Conservation (phyloP, 2,113 vertebrate species). For the Lipophrys pholis region DNA sequence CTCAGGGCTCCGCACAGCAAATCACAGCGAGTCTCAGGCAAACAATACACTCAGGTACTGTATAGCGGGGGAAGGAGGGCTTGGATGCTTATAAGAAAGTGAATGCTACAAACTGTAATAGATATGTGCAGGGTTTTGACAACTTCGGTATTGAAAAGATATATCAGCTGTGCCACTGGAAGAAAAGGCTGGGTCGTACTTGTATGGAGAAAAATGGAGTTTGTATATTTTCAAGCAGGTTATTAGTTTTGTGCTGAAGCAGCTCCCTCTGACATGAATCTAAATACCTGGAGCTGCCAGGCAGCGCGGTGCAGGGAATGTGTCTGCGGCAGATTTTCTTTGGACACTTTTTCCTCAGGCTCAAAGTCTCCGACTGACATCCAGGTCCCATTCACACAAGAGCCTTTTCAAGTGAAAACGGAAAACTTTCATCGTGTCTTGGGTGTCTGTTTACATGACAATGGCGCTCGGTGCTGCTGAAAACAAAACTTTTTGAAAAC, state of each 20-base stretch:
- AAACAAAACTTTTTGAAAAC: too few species aligned
- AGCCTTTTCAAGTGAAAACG: too few species aligned
- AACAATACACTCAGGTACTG: constrained; percentile 60
- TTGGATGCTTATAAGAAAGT: constrained; percentile 19
- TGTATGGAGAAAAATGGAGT: constrained; percentile 18
- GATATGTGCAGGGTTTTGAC: constrained; percentile 52
- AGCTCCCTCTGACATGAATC: constrained; percentile 6
- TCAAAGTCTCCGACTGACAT: too few species aligned
- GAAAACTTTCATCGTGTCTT: too few species aligned
- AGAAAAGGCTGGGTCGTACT: not conserved
- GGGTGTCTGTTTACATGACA: too few species aligned
- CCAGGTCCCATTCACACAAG: too few species aligned
- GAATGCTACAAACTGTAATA: constrained; percentile 43
- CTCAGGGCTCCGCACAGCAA: constrained; percentile 47
- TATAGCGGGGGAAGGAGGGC: not conserved
- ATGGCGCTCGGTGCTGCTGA: too few species aligned
- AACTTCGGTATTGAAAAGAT: constrained; percentile 44
- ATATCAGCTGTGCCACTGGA: constrained; percentile 18
- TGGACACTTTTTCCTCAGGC: not conserved
- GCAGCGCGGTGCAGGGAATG: not conserved
- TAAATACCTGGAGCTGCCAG: not conserved
- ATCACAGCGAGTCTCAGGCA: constrained; percentile 39
- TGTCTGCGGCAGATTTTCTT: not conserved
- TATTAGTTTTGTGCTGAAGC: constrained; percentile 23
- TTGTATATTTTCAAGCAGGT: constrained; percentile 9